Conservation (phyloP, 2,797 vertebrate genomes). For the Cryptoblepharus egeriae region DNA sequence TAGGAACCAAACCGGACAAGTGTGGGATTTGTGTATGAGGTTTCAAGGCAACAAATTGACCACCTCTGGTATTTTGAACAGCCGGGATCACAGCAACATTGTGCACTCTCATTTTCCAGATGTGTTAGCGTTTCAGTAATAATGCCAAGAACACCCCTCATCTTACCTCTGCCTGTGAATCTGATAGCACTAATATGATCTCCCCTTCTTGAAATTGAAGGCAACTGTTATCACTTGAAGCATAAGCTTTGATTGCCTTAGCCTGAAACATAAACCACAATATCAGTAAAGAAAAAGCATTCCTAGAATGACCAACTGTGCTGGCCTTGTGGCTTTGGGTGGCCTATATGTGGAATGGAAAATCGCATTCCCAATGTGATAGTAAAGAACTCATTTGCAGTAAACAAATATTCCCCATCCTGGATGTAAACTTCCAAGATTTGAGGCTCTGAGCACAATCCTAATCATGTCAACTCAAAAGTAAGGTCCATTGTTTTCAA, state of each 20-base stretch:
- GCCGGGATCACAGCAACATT: background rate
- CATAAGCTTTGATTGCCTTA: conserved; percentile 73
- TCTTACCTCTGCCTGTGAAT: conserved; percentile 58
- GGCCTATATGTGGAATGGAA: background rate
- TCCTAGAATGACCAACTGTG: background rate
- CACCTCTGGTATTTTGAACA: background rate
- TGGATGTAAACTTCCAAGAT: background rate
- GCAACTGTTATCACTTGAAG: conserved; percentile 59
- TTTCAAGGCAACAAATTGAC: background rate
- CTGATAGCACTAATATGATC: conserved; percentile 70
- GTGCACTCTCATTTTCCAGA: background rate
- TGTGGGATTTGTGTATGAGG: background rate
- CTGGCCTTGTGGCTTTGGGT: background rate
- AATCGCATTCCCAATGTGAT: too few relatives aligned
- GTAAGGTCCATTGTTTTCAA: too few relatives aligned
- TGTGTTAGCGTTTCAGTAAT: background rate
- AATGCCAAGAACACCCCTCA: background rate
- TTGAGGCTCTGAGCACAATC: background rate
- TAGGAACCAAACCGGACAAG: background rate
- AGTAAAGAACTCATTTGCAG: background rate
- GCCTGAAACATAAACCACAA: conserved; percentile 71
- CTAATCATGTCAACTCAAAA: too few relatives aligned
- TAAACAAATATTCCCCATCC: background rate
- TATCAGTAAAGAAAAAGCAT: background rate
- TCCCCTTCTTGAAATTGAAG: conserved; percentile 77